Conservation (phyloP, 2,797 vertebrate genomes). For the Acestrorhynchus altus region DNA sequence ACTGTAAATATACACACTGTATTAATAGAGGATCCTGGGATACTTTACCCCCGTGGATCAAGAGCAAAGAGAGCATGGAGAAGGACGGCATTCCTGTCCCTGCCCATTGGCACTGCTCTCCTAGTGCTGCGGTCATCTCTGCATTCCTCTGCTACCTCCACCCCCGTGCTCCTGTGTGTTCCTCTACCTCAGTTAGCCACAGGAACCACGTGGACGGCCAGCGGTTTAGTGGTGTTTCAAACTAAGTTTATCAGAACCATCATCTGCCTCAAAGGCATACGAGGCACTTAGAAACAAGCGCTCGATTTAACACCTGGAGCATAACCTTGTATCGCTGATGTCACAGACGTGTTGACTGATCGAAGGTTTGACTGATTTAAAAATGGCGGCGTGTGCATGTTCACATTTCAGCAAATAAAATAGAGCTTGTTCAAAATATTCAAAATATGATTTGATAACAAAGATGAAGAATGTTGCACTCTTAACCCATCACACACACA, state of each 20-base stretch:
- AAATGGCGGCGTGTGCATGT: too few relatives aligned
- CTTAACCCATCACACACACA: too few relatives aligned
- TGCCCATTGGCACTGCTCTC: constrained; percentile 59
- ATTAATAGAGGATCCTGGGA: constrained; percentile 82
- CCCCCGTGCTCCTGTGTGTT: constrained; percentile 1
- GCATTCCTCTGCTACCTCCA: constrained; percentile 68
- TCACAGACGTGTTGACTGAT: too few relatives aligned
- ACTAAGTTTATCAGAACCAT: background rate
- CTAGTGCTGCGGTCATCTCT: constrained; percentile 72
- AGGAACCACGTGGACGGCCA: constrained; percentile 1
- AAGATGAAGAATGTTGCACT: too few relatives aligned
- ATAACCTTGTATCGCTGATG: too few relatives aligned
- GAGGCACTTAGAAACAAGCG: constrained; percentile 5
- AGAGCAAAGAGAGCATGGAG: constrained; percentile 63
- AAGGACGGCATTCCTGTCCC: constrained; percentile 70
- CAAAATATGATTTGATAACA: too few relatives aligned
- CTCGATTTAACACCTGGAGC: constrained; percentile 4
- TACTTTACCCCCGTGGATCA: constrained; percentile 77
- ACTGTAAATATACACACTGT: constrained; percentile 79
- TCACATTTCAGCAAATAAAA: too few relatives aligned
- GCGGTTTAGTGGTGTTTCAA: constrained; percentile 3
- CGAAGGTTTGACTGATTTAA: too few relatives aligned
- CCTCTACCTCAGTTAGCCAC: constrained; percentile 37
- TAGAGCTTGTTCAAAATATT: too few relatives aligned
- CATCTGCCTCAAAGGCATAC: background rate